Evolutionary conservation across 2,797 vertebrate species (phyloP), one percentile per base, ranked within the genome.

Genomic region (Phyllotis vaccarum): DNA sequence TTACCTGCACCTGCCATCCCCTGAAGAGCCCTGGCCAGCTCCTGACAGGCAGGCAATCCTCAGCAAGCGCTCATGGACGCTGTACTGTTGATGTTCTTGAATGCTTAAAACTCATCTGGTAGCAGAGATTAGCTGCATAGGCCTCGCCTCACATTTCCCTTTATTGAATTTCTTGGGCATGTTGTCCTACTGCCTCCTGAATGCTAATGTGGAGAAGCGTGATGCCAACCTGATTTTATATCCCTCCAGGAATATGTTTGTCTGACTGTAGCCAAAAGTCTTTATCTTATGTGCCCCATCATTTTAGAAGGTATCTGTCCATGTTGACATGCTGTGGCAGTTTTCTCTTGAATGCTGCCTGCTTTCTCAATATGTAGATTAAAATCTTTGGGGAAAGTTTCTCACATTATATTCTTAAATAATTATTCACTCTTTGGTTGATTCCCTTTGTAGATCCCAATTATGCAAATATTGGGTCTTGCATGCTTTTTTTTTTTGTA

Each of bases 221-320:
- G 62, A 64, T 74, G 58, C 83, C 83, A 95, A 74, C 46, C 49
- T 85, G 89, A 70, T 86, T 89, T 79, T n/a, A 75, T 80, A 72
- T 91, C 64, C 83, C 85, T 76, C 81, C 56, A 93, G 91, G 75
- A 91, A 79, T 58, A 93, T 91, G 83, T 91, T 72, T 27, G 62
- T 79, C 82, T 92, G 29, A 29, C 68, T 91, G 60, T 72, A 85
- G 75, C 68, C 90, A 87, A 64, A 52, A 66, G 19, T 49, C 75
- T 87, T 89, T 46, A 82, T 78, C 54, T 74, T 79, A 46, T n/a
- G n/a, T 64, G 14, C n/a, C 75, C 54, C 52, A 29, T 82, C 56
- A 16, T 86, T 54, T 74, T 78, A 54, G 37, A 64, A 17, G 60
- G 46, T 74, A 37, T 66, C n/a, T 49, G 60, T 95, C 91, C 79